A percentile compares a stretch with the other conserved stretches of the same genome.
Evolutionary conservation across 2,888 invertebrate genomes (phyloP).

Genomic region (Galerucella nymphaeae): DNA sequence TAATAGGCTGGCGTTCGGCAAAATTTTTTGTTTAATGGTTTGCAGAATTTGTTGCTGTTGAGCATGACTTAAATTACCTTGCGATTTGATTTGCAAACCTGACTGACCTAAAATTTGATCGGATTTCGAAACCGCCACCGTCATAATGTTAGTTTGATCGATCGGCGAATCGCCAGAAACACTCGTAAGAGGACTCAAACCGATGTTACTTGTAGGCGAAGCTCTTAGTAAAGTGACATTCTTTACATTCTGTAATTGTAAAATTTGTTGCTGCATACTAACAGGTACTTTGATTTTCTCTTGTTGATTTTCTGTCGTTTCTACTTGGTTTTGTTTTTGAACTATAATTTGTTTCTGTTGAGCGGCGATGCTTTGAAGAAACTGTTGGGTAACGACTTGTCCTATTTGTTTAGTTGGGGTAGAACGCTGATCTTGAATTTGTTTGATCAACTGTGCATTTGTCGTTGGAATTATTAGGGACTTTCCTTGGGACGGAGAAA

Average conservation of each 20-base stretch:
- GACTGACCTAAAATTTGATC: conserved; percentile 48
- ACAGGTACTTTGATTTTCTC: conserved; percentile 44
- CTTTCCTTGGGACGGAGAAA: conserved; percentile 62
- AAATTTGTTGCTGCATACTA: conserved; percentile 58
- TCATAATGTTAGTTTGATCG: conserved; percentile 48
- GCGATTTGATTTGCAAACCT: conserved; percentile 57
- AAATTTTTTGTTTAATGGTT: conserved; percentile 62
- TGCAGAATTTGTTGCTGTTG: conserved; percentile 67
- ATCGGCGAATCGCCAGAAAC: conserved; percentile 36
- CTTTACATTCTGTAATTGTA: conserved; percentile 62
- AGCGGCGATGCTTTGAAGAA: conserved; percentile 57
- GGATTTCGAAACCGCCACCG: conserved; percentile 51
- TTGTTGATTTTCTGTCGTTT: conserved; percentile 28
- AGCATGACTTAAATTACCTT: conserved; percentile 59
- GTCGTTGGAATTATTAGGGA: conserved; percentile 66
- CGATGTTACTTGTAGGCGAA: conserved; percentile 44
- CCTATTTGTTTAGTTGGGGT: conserved; percentile 50
- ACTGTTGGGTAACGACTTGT: conserved; percentile 58
- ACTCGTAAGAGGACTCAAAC: conserved; percentile 39
- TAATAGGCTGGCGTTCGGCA: conserved; percentile 61
- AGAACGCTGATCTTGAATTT: conserved; percentile 52
- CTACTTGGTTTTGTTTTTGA: conserved; percentile 47
- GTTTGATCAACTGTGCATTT: conserved; percentile 59
- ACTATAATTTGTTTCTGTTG: conserved; percentile 57
- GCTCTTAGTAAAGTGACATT: conserved; percentile 61